Evolutionary conservation across 2,888 invertebrate genomes (phyloP).

Genomic region (Lasius fuliginosus): DNA sequence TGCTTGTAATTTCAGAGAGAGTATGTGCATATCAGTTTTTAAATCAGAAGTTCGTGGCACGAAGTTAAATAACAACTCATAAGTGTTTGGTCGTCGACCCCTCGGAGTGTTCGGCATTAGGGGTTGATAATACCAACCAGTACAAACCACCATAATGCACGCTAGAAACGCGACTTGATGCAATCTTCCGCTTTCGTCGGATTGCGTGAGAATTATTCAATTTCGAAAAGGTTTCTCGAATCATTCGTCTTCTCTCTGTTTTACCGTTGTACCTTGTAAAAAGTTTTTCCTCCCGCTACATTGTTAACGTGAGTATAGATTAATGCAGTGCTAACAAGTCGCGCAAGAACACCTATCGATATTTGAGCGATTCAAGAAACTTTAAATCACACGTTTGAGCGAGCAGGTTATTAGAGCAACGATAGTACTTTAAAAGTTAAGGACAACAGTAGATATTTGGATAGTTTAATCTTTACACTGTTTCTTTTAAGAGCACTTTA

Average conservation of each 20-base stretch:
- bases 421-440: not conserved
- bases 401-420: not conserved
- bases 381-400: not conserved
- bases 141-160: constrained; percentile 69
- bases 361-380: not conserved
- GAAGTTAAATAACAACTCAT: constrained; percentile 50
- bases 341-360: not conserved
- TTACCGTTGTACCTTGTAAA: not conserved
- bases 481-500: not conserved
- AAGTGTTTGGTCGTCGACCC: constrained; percentile 74
- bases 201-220: constrained; percentile 65
- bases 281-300: not conserved
- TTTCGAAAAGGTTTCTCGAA: constrained; percentile 35
- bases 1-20: constrained; percentile 13
- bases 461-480: not conserved
- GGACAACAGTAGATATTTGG: not conserved
- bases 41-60: constrained; percentile 24
- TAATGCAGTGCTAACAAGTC: not conserved
- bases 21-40: constrained; percentile 27
- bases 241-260: not conserved
- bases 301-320: constrained; percentile 2
- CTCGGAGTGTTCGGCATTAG: constrained; percentile 61
- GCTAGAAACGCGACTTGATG: constrained; percentile 76
- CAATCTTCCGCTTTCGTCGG: constrained; percentile 61
- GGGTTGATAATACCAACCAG: constrained; percentile 76